Base-by-base conservation (phyloP, 2,888 invertebrate species). In the Synanthedon andrenaeformis region DNA sequence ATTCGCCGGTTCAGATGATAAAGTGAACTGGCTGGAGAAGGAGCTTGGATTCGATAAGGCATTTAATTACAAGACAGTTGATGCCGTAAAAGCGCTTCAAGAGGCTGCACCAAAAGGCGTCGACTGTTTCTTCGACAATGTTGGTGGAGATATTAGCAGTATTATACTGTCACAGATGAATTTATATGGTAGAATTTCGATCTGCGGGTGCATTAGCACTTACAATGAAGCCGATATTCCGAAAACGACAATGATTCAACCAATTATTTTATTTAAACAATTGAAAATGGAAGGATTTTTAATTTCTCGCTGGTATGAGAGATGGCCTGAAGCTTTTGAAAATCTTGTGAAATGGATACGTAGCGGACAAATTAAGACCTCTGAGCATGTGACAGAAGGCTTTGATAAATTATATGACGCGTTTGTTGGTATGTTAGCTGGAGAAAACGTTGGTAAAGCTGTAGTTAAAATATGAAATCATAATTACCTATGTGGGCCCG, bases 71-170 rank as follows among this genome's bases (percentile, higher is more conserved):
- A 94, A 93, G 72, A 91, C 88, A 2, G 87, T 75, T 3, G 74
- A 91, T 62, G 62, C 91, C 13, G 65, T 70, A 0, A 67, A 81
- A 50, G 89, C 88, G n/a, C 74, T 94, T 12, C 88, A 89, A 56
- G 82, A 90, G 72, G 88, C 86, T 49, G 92, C 92, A 1, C 92
- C 93, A 0, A 77, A 92, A 19, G 93, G 93, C 8, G 80, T 94
- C 0, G 93, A 94, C 66, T 92, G 92, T 65, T 94, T 91, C 67
- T 94, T 93, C 68, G 94, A 94, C 68, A 94, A 93, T 71, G 93
- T 92, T 6, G 92, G 92, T 14, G 92, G 92, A 3, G 89, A 90
- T 56, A 82, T 92, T 17, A 90, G 91, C 52, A 88, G 87, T 52
- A 72, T 72, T 0, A 88, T 92, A 3, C 79, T 92, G 1, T 74